A percentile compares a stretch with the other conserved stretches of the same genome.
Conservation (phyloP, 2,888 invertebrate species). For the Caenorhabditis sp. region DNA sequence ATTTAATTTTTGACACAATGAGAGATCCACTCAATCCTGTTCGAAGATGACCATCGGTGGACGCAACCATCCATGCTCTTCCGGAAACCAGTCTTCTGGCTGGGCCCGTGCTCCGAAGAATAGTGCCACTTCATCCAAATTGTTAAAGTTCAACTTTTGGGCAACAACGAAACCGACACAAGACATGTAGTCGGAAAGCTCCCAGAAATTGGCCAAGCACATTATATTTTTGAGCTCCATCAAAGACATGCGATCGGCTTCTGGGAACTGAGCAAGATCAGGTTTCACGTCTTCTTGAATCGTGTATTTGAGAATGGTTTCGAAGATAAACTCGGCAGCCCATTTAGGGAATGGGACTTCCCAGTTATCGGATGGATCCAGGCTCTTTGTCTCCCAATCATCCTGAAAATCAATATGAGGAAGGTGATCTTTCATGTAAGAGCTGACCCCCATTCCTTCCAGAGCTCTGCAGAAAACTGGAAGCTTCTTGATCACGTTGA, state of each 20-base stretch:
- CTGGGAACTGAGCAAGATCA: not conserved
- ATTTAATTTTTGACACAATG: too few relatives aligned
- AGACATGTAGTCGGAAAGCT: conserved; percentile 2
- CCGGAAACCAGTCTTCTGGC: not conserved
- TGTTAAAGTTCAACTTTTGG: not conserved
- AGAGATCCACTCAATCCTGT: not conserved
- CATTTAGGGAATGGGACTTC: conserved; percentile 1
- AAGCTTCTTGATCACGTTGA: not conserved
- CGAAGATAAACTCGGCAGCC: conserved; percentile 11
- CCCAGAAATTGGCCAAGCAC: conserved; percentile 24
- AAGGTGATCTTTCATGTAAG: not conserved
- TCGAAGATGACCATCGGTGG: not conserved
- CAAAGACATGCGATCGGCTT: not conserved
- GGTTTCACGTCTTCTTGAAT: not conserved
- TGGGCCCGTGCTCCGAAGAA: not conserved
- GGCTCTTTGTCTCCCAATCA: not conserved
- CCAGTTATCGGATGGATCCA: not conserved
- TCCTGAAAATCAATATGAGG: too few relatives aligned
- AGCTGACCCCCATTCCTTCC: not conserved
- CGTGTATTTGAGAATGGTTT: not conserved
- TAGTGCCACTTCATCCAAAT: not conserved
- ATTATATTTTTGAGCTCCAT: conserved; percentile 30
- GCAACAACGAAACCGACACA: conserved; percentile 31
- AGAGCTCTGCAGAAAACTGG: not conserved
- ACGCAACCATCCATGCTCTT: conserved; percentile 32